A percentile compares a stretch with the other conserved stretches of the same genome.
These are phyloP conservation scores for Caenorhabditis macrosperma DNA, from an alignment of 2,888 invertebrate genomes.

Conservation along the genomic window DNA sequence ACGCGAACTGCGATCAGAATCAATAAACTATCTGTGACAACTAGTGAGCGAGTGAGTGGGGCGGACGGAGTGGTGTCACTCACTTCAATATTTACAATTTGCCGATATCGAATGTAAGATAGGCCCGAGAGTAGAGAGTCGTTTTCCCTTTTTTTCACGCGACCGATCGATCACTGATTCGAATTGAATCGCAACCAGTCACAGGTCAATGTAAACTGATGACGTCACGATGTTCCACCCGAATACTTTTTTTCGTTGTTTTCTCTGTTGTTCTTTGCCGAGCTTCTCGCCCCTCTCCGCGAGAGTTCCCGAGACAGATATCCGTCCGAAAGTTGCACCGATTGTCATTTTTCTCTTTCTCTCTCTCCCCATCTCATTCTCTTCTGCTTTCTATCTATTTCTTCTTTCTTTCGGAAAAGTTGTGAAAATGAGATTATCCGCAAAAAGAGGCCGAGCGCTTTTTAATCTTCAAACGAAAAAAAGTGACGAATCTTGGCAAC, in stretches of 20 bases:
- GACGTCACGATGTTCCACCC: slow-evolving; percentile 18
- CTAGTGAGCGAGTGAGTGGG: no score
- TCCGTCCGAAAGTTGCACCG: slow-evolving; percentile 34
- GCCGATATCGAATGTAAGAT: slow-evolving; percentile 3
- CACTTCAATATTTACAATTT: slow-evolving; percentile 28
- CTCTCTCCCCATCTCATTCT: neutral
- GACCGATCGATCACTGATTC: slow-evolving; percentile 5
- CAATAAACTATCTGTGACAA: neutral
- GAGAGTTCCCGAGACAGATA: neutral
- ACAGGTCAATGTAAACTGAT: no score
- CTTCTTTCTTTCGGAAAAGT: neutral
- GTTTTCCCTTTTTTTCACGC: neutral
- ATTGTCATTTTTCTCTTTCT: slow-evolving; percentile 13
- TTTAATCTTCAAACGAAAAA: neutral
- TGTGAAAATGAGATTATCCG: neutral
- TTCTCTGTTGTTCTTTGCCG: slow-evolving; percentile 3
- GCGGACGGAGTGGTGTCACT: no score
- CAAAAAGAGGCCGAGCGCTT: no score
- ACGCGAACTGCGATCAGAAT: no score
- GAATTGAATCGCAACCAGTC: slow-evolving; percentile 11
- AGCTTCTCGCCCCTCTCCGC: slow-evolving; percentile 7
- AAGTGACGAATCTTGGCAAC: neutral
- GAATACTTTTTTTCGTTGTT: slow-evolving; percentile 16
- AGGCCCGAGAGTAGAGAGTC: no score
- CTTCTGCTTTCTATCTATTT: slow-evolving; percentile 3